These are phyloP conservation scores for Pagrus major DNA, from an alignment of 2,113 vertebrate species.

Conservation along the genomic window DNA sequence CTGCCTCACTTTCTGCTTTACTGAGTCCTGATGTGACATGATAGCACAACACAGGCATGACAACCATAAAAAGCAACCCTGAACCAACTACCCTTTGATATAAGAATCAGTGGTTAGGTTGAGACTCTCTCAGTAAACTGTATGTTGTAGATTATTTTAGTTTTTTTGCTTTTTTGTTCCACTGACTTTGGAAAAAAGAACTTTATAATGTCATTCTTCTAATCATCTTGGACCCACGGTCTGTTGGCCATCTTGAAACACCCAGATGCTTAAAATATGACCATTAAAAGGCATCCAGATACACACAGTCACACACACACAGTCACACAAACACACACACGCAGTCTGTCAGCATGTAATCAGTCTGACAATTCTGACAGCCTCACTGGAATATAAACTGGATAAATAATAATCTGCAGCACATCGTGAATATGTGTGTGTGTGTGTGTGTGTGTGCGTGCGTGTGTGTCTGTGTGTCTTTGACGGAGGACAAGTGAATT, in stretches of 20 bases:
- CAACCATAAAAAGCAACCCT: neutral
- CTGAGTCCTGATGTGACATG: too few relatives aligned
- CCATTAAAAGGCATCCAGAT: neutral
- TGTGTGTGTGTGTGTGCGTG: neutral
- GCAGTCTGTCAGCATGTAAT: slow-evolving; percentile 47
- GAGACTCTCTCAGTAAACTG: neutral
- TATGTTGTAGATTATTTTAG: too few relatives aligned
- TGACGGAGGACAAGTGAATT: neutral
- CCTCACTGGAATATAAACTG: slow-evolving; percentile 48
- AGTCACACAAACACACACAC: neutral
- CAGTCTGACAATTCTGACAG: slow-evolving; percentile 59
- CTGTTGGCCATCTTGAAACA: neutral
- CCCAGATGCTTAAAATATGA: slow-evolving; percentile 9
- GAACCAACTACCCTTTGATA: neutral
- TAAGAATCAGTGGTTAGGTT: neutral
- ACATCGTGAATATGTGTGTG: slow-evolving; percentile 6
- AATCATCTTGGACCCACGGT: neutral
- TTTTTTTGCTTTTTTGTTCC: neutral
- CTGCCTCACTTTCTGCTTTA: too few relatives aligned
- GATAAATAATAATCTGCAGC: slow-evolving; percentile 61
- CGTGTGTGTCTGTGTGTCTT: neutral
- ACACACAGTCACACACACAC: neutral
- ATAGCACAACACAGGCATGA: too few relatives aligned
- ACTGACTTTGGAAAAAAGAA: neutral
- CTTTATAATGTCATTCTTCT: neutral